Conservation (phyloP, 1,140 invertebrate species). For the Papilio polytes region DNA sequence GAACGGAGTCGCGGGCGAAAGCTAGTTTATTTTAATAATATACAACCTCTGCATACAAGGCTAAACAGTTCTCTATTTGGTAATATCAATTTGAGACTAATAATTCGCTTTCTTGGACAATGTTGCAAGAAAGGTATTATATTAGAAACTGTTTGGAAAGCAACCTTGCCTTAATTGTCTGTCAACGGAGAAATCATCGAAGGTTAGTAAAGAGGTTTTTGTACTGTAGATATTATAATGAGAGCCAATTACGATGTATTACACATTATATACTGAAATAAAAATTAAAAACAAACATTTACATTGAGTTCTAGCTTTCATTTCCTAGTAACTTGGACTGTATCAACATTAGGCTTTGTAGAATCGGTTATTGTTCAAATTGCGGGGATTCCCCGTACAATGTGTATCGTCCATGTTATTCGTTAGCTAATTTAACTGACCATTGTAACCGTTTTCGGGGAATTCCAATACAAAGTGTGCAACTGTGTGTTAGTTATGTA, state of each 20-base stretch:
- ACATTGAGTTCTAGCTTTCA: not conserved
- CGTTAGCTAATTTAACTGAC: not conserved
- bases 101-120: not conserved
- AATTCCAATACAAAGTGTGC: not conserved
- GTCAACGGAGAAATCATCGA: not conserved
- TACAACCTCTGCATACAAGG: not conserved
- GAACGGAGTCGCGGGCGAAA: too few species aligned
- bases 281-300: not conserved
- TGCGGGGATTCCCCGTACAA: conserved; percentile 1
- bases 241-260: not conserved
- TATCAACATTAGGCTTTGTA: not conserved
- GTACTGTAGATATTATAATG: too few species aligned
- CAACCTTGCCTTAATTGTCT: not conserved
- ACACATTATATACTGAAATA: not conserved
- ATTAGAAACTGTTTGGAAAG: conserved; percentile 1
- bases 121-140: not conserved
- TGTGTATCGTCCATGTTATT: not conserved
- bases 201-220: not conserved
- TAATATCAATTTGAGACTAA: not conserved
- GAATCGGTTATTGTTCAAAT: not conserved
- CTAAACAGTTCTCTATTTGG: not conserved
- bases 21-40: not conserved
- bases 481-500: not conserved
- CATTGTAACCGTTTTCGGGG: not conserved
- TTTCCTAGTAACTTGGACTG: too few species aligned